These are phyloP conservation scores for Progne subis DNA, from an alignment of 2,113 vertebrate genomes.

Conservation along the genomic window DNA sequence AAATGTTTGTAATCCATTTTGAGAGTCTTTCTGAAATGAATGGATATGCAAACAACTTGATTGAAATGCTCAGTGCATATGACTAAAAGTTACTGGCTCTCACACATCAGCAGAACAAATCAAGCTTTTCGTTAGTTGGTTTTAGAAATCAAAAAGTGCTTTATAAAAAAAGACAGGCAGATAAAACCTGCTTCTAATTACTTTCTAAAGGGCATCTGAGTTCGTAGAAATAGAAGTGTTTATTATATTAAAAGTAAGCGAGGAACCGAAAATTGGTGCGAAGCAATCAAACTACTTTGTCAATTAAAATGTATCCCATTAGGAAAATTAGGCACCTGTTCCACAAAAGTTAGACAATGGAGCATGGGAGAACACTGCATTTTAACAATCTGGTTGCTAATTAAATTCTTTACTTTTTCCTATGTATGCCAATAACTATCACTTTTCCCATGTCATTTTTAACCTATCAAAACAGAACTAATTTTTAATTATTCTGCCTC, in stretches of 20 bases:
- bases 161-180: slow-evolving; percentile 48
- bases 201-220: slow-evolving; percentile 37
- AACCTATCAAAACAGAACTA: neutral
- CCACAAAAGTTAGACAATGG: slow-evolving; percentile 60
- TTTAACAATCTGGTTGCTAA: slow-evolving; percentile 56
- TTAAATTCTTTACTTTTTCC: slow-evolving; percentile 61
- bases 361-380: slow-evolving; percentile 9
- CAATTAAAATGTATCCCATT: slow-evolving; percentile 70
- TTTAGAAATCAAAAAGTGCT: slow-evolving; percentile 64
- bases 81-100: slow-evolving; percentile 65
- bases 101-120: slow-evolving; percentile 59
- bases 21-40: slow-evolving; percentile 62
- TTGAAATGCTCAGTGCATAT: slow-evolving; percentile 66
- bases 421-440: slow-evolving; percentile 36
- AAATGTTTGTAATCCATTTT: slow-evolving; percentile 67
- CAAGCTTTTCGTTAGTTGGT: slow-evolving; percentile 58
- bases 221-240: slow-evolving; percentile 44
- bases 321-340: slow-evolving; percentile 72
- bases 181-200: slow-evolving; percentile 61
- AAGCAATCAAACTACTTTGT: slow-evolving; percentile 57
- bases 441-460: slow-evolving; percentile 51
- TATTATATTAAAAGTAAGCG: slow-evolving; percentile 39
- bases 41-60: slow-evolving; percentile 64
- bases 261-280: slow-evolving; percentile 26
- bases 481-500: slow-evolving; percentile 21